phyloP scores from a whole-genome alignment of 2,888 invertebrate species.

The Dryobota labecula region DNA sequence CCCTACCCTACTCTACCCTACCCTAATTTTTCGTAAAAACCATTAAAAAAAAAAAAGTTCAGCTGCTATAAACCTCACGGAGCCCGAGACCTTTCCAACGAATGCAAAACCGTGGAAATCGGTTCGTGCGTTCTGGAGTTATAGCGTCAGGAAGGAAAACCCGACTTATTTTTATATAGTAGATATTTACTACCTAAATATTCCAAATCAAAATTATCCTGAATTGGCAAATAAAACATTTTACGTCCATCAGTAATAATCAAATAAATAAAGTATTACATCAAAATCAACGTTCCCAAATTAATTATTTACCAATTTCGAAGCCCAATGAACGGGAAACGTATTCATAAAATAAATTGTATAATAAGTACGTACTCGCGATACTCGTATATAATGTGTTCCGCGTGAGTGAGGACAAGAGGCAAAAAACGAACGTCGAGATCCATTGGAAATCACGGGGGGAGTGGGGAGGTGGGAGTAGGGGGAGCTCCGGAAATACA shows the following conservation, averaged over 20 bases:
- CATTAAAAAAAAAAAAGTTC: too few relatives aligned
- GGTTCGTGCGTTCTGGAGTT: too few relatives aligned
- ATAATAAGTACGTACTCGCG: constrained; percentile 73
- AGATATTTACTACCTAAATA: constrained; percentile 32
- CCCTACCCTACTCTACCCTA: too few relatives aligned
- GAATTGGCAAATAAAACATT: constrained; percentile 28
- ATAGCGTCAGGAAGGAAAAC: too few relatives aligned
- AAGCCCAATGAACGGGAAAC: constrained; percentile 58
- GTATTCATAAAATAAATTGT: constrained; percentile 76
- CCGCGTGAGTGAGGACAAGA: constrained; percentile 78
- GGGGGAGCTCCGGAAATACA: constrained; percentile 74
- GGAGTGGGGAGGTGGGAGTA: constrained; percentile 49
- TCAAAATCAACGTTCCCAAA: constrained; percentile 48
- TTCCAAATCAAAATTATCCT: constrained; percentile 38
- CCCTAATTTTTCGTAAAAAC: too few relatives aligned
- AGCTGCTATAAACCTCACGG: too few relatives aligned
- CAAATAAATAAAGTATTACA: constrained; percentile 41
- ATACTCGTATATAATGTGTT: constrained; percentile 74
- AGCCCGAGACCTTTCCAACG: too few relatives aligned
- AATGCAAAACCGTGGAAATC: too few relatives aligned
- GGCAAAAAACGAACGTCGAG: constrained; percentile 75
- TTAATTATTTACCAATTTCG: constrained; percentile 64
- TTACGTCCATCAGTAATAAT: constrained; percentile 19
- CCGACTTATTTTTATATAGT: too few relatives aligned
- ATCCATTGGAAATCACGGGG: constrained; percentile 80